Percentiles rank a stretch among this genome's conserved stretches.
These are phyloP conservation scores for Gandaritis pyraliata DNA, from an alignment of 2,888 invertebrate genomes.

Conservation along the genomic window DNA sequence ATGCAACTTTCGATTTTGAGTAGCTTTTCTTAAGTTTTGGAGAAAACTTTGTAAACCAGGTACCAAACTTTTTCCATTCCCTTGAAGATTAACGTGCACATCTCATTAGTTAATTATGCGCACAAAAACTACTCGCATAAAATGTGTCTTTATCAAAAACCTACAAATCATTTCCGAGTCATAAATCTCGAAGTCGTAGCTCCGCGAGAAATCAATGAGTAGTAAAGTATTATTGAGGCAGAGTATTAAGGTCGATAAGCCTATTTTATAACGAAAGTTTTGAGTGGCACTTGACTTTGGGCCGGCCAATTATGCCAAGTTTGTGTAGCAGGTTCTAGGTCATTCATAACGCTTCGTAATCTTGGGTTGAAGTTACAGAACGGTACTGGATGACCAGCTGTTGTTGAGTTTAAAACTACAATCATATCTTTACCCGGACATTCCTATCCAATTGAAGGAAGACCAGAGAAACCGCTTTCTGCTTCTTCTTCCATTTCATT, in stretches of 20 bases:
- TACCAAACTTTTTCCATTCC: neutral
- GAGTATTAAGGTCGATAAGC: constrained; percentile 17
- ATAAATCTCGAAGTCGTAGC: constrained; percentile 16
- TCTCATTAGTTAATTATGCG: constrained; percentile 5
- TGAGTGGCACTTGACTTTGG: constrained; percentile 32
- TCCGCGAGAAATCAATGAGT: constrained; percentile 23
- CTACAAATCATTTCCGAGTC: constrained; percentile 21
- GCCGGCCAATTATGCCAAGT: constrained; percentile 33
- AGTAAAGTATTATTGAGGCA: constrained; percentile 21
- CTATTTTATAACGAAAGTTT: constrained; percentile 37
- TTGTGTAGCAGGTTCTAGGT: constrained; percentile 29
- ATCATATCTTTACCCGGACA: too few relatives aligned
- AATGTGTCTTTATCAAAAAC: constrained; percentile 17
- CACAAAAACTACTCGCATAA: constrained; percentile 4
- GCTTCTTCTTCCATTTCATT: too few relatives aligned
- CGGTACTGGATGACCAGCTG: neutral
- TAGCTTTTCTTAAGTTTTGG: too few relatives aligned
- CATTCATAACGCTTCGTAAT: neutral
- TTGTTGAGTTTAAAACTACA: too few relatives aligned
- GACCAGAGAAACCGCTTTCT: too few relatives aligned
- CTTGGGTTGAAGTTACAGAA: neutral
- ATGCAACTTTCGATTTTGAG: too few relatives aligned
- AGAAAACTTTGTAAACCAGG: neutral
- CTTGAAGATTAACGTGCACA: constrained; percentile 1
- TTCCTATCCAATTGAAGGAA: too few relatives aligned